Percentiles rank a stretch among this genome's conserved stretches.
Evolutionary conservation across 2,888 invertebrate genomes (phyloP).

Genomic region (Drosophila picticornis): DNA sequence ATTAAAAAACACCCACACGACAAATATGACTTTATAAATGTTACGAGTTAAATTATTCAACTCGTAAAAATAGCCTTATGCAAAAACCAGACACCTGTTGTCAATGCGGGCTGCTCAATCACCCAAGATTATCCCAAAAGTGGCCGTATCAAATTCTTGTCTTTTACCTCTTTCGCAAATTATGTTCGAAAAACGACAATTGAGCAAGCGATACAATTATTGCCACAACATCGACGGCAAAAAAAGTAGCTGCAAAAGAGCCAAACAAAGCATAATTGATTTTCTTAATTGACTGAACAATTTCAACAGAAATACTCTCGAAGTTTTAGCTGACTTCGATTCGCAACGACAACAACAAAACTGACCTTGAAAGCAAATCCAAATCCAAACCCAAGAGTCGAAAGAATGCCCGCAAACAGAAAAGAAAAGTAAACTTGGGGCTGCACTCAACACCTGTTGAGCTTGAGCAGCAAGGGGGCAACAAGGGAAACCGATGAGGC

Average conservation of each 20-base stretch:
- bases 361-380: constrained; percentile 66
- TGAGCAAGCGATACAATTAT: constrained; percentile 61
- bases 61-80: constrained; percentile 11
- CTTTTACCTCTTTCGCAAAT: constrained; percentile 73
- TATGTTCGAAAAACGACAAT: constrained; percentile 58
- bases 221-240: constrained; percentile 43
- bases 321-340: constrained; percentile 30
- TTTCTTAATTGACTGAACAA: constrained; percentile 74
- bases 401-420: constrained; percentile 56
- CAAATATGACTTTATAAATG: neutral
- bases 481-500: constrained; percentile 45
- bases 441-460: constrained; percentile 35
- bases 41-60: neutral
- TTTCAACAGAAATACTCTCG: constrained; percentile 61
- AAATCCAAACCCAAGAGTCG: constrained; percentile 25
- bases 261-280: constrained; percentile 60
- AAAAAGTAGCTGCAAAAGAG: constrained; percentile 54
- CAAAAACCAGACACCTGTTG: constrained; percentile 42
- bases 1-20: neutral
- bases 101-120: constrained; percentile 21
- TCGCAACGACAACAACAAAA: constrained; percentile 55
- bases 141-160: constrained; percentile 55
- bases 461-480: neutral
- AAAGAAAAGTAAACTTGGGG: constrained; percentile 50
- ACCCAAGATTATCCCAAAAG: constrained; percentile 26